These are phyloP conservation scores for Athalia cordata DNA, from an alignment of 2,888 invertebrate species.

Conservation along the genomic window DNA sequence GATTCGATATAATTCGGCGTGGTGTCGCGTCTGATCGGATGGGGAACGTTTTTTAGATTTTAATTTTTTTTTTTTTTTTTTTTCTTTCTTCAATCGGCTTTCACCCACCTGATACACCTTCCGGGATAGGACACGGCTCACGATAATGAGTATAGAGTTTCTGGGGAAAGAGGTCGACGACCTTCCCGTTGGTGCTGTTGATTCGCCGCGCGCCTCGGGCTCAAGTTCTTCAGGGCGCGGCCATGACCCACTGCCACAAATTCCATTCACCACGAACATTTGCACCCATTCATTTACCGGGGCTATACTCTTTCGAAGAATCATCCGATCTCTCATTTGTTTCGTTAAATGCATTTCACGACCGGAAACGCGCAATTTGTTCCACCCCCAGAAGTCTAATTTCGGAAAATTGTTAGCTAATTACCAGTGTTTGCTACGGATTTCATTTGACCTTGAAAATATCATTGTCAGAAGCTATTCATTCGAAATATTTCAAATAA, in stretches of 20 bases:
- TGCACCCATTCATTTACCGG: not conserved
- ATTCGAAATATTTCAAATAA: too few relatives aligned
- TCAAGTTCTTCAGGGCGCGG: slow-evolving; percentile 38
- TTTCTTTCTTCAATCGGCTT: slow-evolving; percentile 53
- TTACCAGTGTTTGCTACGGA: too few relatives aligned
- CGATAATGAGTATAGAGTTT: slow-evolving; percentile 46
- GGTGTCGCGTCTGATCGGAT: not conserved
- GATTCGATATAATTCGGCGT: not conserved
- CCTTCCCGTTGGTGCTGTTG: slow-evolving; percentile 51
- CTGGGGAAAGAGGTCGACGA: slow-evolving; percentile 67
- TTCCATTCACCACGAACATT: slow-evolving; percentile 23
- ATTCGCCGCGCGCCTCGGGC: slow-evolving; percentile 23
- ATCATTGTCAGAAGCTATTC: too few relatives aligned
- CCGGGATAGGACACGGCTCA: slow-evolving; percentile 47
- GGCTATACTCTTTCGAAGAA: too few relatives aligned
- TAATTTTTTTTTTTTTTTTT: too few relatives aligned
- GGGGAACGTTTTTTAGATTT: slow-evolving; percentile 50
- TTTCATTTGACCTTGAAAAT: too few relatives aligned
- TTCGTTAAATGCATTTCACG: slow-evolving; percentile 13
- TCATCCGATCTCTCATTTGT: not conserved
- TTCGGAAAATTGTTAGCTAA: too few relatives aligned
- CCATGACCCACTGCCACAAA: slow-evolving; percentile 44
- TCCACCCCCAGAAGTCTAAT: too few relatives aligned
- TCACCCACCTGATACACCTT: slow-evolving; percentile 54
- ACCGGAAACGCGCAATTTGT: not conserved